Base-by-base conservation (phyloP, 2,113 vertebrate genomes). In the Hemicordylus capensis region DNA sequence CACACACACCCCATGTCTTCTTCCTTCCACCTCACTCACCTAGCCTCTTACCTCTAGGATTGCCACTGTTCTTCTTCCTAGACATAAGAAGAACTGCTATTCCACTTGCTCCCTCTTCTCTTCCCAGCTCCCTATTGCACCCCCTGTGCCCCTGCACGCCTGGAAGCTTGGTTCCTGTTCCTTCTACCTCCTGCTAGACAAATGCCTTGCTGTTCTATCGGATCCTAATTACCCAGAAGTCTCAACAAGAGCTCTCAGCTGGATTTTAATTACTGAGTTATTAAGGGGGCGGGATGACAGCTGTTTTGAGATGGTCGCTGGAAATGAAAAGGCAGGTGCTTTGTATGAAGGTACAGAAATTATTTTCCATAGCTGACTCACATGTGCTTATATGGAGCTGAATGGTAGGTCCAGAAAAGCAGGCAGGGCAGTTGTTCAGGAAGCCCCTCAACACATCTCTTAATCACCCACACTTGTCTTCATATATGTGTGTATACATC, bases 191-290 rank as follows among this genome's bases (percentile, higher is more conserved):
- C 85, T 59, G 4, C 74, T 39, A 63, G 22, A 37, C 67, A 2
- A 84, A 46, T 9, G 67, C 86, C 85, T 70, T 6, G 22, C 80
- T 20, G 64, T 76, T 92, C 87, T 84, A 87, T 95, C 73, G 85
- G 91, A 44, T 74, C 82, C 91, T 94, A 91, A 96, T 96, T 95
- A 95, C 94, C 92, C 92, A 89, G 81, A 69, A 90, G 73, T 37
- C 81, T 90, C 87, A 91, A 81, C 82, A n/a, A 92, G 91, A 95
- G 85, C 67, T 96, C 91, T 94, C 93, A 89, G 89, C 90, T 94
- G 93, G 93, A 93, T 94, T 96, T 95, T 96, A 95, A 96, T 96
- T 96, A 95, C 73, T 81, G 75, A 90, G 76, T 93, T 94, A 95
- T 95, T 96, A 96, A 86, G 83, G 6, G 83, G 80, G 75, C 81